Evolutionary conservation across 2,113 vertebrate species (phyloP), one percentile per base, ranked within the genome.

Genomic region (Edolisoma coerulescens): DNA sequence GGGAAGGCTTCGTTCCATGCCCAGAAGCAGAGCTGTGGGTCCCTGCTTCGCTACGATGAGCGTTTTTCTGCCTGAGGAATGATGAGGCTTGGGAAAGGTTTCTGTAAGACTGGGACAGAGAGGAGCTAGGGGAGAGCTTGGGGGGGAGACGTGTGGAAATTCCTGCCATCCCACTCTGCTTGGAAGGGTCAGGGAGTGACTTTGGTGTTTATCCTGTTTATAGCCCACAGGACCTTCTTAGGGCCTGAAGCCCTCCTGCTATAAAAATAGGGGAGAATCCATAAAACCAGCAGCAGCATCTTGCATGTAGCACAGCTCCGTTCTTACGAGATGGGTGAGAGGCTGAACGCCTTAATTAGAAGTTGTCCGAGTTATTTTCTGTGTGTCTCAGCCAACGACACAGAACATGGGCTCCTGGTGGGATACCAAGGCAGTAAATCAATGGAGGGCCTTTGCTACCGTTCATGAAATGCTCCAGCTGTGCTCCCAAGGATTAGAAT

Each of bases 401-500:
- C 71, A 95, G 96, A 97, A 96, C 86, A 57, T 91, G 94, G 96
- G 82, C 90, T 97, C 94, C 95, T 96, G 91, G 30, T 92, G 57
- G 85, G 96, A 97, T 97, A 95, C 94, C 96, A 81, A 85, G 87
- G 94, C 94, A 91, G 95, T 97, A 97, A 97, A 97, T 97, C 97
- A 97, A 65, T 91, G 77, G 89, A 84, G 75, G 35, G 77, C 84
- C 89, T 96, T 93, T 93, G 97, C 96, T 95, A 94, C 93, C 6
- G 79, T 92, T 90, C 92, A 60, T 96, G 94, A 97, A 97, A 97
- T 97, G 94, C 89, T 97, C 95, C 94, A 97, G 95, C 96, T 97
- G 96, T 91, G 92, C 94, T 97, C 77, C 61, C 24, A 87, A 96
- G 96, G 95, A 97, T 97, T 97, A 97, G 67, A 84, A 89, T 97